Base-by-base conservation (phyloP, 2,888 invertebrate species). In the Helicoverpa assulta region DNA sequence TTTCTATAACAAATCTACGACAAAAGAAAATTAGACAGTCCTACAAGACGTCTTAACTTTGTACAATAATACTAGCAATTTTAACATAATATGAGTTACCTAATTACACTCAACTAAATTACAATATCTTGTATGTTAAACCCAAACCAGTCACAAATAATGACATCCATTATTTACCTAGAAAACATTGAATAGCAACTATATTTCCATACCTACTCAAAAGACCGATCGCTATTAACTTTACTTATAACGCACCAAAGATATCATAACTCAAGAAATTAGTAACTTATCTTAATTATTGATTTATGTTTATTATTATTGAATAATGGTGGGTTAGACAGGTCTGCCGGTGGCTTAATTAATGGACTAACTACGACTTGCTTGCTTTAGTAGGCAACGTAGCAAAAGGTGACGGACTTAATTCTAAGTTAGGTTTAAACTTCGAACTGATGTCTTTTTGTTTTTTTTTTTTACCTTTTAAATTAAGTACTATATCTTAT, bases 301-400 rank as follows among this genome's bases (percentile, higher is more conserved):
- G 79, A 79, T 79, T 78, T 78, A 76, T 76, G 76, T 55, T 74
- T 68, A 76, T 68, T 74, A 65, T 74, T 62, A 78, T 74, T 76
- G 59, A 78, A 68, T 76, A 76, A 62, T 79, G 73, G 73, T 78
- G 37, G 37, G 33, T 59, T 59, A 29, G 55, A 52, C 76, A 64
- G 62, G 62, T 56, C 65, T 74, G 52, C 66, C 75, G 64, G 54
- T 56, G 5, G 67, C 50, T 51, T 65, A 68, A 78, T 73, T 33
- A 73, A 78, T 76, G 58, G 55, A 14, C 33, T 61, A 51, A 78
- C 59, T 56, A 12, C 16, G n/a, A 58, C 54, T 50, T 33, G 52
- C 14, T 40, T 16, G 58, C 18, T 26, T 53, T 71, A 75, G 57
- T 56, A 60, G 47, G 21, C 53, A 58, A 55, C 58, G 58, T 52